Percentiles rank a stretch among this genome's conserved stretches.
These are phyloP conservation scores for Portunus trituberculatus DNA, from an alignment of 1,140 invertebrate genomes.

Conservation along the genomic window DNA sequence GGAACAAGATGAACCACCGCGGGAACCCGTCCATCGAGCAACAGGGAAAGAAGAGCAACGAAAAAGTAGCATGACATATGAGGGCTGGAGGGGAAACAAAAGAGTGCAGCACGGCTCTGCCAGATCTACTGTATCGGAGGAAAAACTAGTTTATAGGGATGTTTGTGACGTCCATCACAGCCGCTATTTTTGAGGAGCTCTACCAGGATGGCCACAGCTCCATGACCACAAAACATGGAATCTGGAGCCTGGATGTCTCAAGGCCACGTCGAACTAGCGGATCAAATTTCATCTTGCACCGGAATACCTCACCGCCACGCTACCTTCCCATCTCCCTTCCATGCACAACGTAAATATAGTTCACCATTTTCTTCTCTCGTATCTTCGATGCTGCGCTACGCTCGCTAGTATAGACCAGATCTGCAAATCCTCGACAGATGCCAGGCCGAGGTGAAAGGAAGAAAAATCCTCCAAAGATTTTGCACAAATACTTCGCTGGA, in stretches of 20 bases:
- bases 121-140: not conserved
- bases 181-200: not conserved
- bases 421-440: not conserved
- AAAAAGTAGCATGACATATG: not conserved
- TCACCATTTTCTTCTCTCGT: not conserved
- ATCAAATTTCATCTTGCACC: not conserved
- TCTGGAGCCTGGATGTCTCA: not conserved
- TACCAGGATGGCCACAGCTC: no score
- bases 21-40: not conserved
- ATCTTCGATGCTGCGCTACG: not conserved
- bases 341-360: not conserved
- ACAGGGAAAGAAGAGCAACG: not conserved
- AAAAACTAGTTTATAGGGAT: not conserved
- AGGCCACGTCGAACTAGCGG: not conserved
- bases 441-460: not conserved
- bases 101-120: not conserved
- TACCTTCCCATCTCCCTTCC: not conserved
- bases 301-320: not conserved
- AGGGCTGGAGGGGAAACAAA: not conserved
- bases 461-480: slow-evolving; percentile 24
- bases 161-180: not conserved
- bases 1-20: not conserved
- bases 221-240: not conserved
- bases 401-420: not conserved
- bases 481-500: not conserved